Percentiles rank a stretch among this genome's conserved stretches.
Conservation (phyloP, 2,888 invertebrate species). For the Cryptocheilus praepositus region DNA sequence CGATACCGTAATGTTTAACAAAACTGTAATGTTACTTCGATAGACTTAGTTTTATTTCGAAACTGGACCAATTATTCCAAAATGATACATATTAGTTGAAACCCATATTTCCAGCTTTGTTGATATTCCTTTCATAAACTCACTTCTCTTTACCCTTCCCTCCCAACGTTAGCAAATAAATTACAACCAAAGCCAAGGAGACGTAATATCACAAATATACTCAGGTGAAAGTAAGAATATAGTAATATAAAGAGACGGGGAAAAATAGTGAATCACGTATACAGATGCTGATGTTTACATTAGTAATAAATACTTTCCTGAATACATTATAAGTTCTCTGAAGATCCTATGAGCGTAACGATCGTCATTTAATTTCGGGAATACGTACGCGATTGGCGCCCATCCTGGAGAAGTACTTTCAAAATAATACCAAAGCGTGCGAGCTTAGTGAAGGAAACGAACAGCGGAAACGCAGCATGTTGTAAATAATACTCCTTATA, state of each 20-base stretch:
- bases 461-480: conserved; percentile 51
- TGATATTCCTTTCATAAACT: too few species aligned
- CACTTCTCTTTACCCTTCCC: too few species aligned
- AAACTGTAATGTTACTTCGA: too few species aligned
- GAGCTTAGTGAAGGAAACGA: conserved; percentile 39
- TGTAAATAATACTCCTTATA: conserved; percentile 59
- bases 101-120: too few species aligned
- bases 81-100: too few species aligned
- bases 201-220: conserved; percentile 38
- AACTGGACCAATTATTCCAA: too few species aligned
- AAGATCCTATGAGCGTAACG: conserved; percentile 7
- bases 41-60: too few species aligned
- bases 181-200: conserved; percentile 1
- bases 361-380: conserved; percentile 4
- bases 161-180: too few species aligned
- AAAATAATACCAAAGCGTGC: conserved; percentile 64
- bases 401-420: conserved; percentile 48
- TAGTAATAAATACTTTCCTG: conserved; percentile 39
- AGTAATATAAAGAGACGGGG: conserved; percentile 27
- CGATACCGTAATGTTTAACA: too few species aligned
- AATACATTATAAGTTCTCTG: conserved; percentile 25
- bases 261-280: conserved; percentile 36
- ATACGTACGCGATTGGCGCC: conserved; percentile 17
- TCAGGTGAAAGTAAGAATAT: conserved; percentile 50
- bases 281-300: conserved; percentile 36